Evolutionary conservation across 2,797 vertebrate species (phyloP), one percentile per base, ranked within the genome.

Genomic region (Sorex maritimensis): DNA sequence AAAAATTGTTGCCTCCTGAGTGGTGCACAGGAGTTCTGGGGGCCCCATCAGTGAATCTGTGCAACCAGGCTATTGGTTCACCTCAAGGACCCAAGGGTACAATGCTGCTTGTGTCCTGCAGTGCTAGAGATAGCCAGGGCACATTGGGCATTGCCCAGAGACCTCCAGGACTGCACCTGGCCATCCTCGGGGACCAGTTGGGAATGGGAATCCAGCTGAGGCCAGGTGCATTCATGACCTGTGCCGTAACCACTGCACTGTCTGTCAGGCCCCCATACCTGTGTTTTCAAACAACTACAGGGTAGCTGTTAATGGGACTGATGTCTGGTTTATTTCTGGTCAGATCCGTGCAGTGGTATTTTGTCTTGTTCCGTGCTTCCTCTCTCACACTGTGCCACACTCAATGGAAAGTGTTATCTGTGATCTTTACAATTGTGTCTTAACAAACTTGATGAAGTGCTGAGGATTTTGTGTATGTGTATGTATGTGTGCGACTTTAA

Each of bases 291-390:
- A 81, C 26, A 10, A 24, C 65, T 72, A 4, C 4, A 49, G 30
- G 30, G 19, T 65, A 7, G 23, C 65, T 8, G 21, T 61, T 61
- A 15, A 21, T 61, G 58, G 17, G 19, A 23, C 58, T 61, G 21
- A 19, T 23, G 21, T 61, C 58, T 14, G 13, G 52, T 17, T 61
- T 26, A 63, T 71, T 85, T 88, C 73, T 67, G 72, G 63, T 86
- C n/a, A 1, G 52, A 65, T 52, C 44, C 26, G n/a, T 90, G 30
- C n/a, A 28, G 19, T 52, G 14, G 19, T 79, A 17, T 85, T 88
- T 68, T 79, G 23, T 69, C n/a, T 80, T 92, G 74, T 79, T 26
- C 75, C 92, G 26, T 65, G 34, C 19, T 77, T 85, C 80, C 52
- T 89, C 23, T 63, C 67, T n/a, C 67, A 44, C n/a, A 19, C 65